These are phyloP conservation scores for Lepas anatifera DNA, from an alignment of 2,888 invertebrate genomes.

Conservation along the genomic window DNA sequence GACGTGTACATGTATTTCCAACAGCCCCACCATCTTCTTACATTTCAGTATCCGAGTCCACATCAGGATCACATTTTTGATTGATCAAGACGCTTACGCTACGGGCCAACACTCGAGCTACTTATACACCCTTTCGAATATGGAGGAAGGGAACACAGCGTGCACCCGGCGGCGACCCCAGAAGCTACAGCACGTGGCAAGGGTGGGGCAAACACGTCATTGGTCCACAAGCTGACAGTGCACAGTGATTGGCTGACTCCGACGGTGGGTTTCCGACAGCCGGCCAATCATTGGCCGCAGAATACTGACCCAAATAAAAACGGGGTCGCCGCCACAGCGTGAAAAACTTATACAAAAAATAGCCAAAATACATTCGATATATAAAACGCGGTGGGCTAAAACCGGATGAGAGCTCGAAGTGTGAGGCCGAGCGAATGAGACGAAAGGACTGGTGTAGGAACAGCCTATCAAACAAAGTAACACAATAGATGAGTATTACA, in stretches of 20 bases:
- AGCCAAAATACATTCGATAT: conserved; percentile 5
- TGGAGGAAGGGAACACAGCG: conserved; percentile 1
- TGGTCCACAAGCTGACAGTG: neutral
- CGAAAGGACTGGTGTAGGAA: too few relatives aligned
- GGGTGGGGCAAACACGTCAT: neutral
- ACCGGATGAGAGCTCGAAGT: neutral
- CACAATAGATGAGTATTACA: conserved; percentile 1
- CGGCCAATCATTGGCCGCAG: neutral
- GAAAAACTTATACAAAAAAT: neutral
- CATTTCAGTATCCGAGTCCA: too few relatives aligned
- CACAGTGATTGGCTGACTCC: neutral
- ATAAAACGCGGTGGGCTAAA: neutral
- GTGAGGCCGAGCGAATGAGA: neutral
- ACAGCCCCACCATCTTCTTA: neutral
- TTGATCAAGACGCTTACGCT: conserved; percentile 2
- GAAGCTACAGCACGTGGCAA: neutral
- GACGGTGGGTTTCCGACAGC: neutral
- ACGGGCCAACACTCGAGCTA: neutral
- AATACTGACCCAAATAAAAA: neutral
- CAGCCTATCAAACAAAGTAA: too few relatives aligned
- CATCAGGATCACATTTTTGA: too few relatives aligned
- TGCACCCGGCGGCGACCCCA: neutral
- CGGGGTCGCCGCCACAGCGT: neutral
- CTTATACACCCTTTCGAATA: neutral
- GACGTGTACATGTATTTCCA: conserved; percentile 8